Evolutionary conservation across 1,140 invertebrate species (phyloP).

Genomic region (Nasonia giraulti): DNA sequence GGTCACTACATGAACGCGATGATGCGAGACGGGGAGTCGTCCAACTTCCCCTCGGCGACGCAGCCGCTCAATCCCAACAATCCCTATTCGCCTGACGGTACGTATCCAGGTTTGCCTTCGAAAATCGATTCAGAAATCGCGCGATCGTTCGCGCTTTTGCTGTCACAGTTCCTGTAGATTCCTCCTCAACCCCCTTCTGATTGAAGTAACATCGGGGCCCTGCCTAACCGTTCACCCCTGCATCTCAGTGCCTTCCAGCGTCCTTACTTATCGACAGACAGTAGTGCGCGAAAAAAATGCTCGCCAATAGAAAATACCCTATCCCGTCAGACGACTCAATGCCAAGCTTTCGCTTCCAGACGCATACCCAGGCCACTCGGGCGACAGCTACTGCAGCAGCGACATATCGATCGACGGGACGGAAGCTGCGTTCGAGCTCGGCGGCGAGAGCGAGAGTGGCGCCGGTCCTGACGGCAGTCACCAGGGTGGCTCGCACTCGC

Average conservation of each 20-base stretch:
- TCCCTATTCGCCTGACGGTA: constrained; percentile 92
- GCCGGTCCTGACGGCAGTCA: constrained; percentile 68
- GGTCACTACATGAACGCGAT: constrained; percentile 77
- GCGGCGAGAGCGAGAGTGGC: constrained; percentile 63
- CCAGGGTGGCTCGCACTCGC: constrained; percentile 73
- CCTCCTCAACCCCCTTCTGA: too few species aligned
- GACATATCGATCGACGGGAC: constrained; percentile 91
- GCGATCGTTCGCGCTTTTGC: background rate
- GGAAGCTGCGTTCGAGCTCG: constrained; percentile 86
- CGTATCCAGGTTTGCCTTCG: constrained; percentile 60
- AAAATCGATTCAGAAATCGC: too few species aligned
- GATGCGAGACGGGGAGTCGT: constrained; percentile 75
- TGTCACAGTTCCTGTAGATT: background rate
- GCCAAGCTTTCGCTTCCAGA: constrained; percentile 76
- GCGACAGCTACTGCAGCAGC: constrained; percentile 92
- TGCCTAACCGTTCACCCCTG: too few species aligned
- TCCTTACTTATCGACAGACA: background rate
- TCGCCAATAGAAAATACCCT: background rate
- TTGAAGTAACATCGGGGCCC: too few species aligned
- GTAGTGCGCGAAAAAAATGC: background rate
- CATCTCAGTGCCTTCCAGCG: background rate
- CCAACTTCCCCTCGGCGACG: constrained; percentile 80
- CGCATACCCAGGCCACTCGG: constrained; percentile 86
- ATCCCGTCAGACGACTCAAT: background rate
- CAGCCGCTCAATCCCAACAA: constrained; percentile 90